phyloP scores from a whole-genome alignment of 2,797 vertebrate genomes.

The Spheniscus humboldti region DNA sequence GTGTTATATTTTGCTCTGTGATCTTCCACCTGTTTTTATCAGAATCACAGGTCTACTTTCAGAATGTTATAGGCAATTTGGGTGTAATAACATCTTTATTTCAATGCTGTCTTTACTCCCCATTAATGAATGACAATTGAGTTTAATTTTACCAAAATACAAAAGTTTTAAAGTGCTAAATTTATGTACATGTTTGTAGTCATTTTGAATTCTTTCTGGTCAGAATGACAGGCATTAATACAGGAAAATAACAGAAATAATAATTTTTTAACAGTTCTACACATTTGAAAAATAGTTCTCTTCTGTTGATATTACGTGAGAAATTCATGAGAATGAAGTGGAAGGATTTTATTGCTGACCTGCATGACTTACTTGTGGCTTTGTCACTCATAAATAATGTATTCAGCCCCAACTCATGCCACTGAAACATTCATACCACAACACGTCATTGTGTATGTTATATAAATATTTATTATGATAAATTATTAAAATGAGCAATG shows the following conservation, averaged over 20 bases:
- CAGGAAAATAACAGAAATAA: neutral
- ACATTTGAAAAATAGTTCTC: conserved; percentile 23
- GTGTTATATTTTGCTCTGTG: neutral
- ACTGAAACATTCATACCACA: conserved; percentile 71
- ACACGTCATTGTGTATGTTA: conserved; percentile 65
- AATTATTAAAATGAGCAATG: conserved; percentile 68
- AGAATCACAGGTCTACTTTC: neutral
- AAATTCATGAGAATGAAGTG: conserved; percentile 20
- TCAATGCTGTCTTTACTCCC: neutral
- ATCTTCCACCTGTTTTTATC: neutral
- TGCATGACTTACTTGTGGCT: conserved; percentile 63
- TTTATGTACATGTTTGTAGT: neutral
- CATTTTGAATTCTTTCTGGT: neutral
- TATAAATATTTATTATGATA: conserved; percentile 73
- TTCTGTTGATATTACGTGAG: neutral
- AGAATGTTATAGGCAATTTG: neutral
- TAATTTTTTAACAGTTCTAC: conserved; percentile 10
- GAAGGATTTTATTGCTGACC: conserved; percentile 68
- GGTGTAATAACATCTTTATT: neutral
- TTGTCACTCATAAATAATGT: conserved; percentile 65
- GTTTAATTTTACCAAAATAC: neutral
- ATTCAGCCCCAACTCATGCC: conserved; percentile 49
- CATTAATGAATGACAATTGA: neutral
- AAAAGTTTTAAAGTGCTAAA: neutral
- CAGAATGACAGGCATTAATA: neutral